A percentile compares a stretch with the other conserved stretches of the same genome.
These are phyloP conservation scores for Diarsia rubi DNA, from an alignment of 2,888 invertebrate genomes.

Conservation along the genomic window DNA sequence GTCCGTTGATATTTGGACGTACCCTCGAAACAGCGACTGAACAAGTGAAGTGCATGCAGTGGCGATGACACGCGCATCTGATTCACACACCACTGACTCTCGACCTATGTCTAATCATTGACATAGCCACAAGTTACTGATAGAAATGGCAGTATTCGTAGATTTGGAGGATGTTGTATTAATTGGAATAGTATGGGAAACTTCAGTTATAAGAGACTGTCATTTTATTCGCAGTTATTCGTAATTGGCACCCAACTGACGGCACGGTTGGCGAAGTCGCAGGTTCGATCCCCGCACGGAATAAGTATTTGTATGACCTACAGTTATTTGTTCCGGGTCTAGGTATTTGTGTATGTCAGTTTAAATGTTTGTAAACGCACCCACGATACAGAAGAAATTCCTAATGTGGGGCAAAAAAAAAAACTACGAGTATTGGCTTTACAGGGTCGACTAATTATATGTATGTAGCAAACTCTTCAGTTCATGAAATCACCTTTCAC, in stretches of 20 bases:
- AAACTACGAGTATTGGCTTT: too few relatives aligned
- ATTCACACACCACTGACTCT: constrained; percentile 78
- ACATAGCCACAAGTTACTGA: constrained; percentile 50
- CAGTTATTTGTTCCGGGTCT: too few relatives aligned
- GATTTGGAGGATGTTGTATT: background rate
- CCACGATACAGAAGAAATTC: too few relatives aligned
- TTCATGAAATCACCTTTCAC: background rate
- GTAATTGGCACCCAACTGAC: too few relatives aligned
- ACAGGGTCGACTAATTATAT: background rate
- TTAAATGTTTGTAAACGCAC: too few relatives aligned
- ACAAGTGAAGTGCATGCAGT: constrained; percentile 58
- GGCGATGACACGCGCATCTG: constrained; percentile 71
- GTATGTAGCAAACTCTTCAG: background rate
- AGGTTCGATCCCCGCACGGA: too few relatives aligned
- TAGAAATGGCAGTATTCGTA: constrained; percentile 61
- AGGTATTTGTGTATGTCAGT: too few relatives aligned
- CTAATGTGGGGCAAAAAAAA: too few relatives aligned
- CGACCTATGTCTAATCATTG: constrained; percentile 83
- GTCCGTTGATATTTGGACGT: constrained; percentile 15
- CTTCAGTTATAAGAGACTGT: background rate
- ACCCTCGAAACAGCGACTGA: constrained; percentile 33
- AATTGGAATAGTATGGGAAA: too few relatives aligned
- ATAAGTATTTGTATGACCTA: too few relatives aligned
- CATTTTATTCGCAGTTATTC: background rate
- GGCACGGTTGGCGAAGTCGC: too few relatives aligned